Conservation (phyloP, 2,113 vertebrate species). For the Sisor rabdophorus region DNA sequence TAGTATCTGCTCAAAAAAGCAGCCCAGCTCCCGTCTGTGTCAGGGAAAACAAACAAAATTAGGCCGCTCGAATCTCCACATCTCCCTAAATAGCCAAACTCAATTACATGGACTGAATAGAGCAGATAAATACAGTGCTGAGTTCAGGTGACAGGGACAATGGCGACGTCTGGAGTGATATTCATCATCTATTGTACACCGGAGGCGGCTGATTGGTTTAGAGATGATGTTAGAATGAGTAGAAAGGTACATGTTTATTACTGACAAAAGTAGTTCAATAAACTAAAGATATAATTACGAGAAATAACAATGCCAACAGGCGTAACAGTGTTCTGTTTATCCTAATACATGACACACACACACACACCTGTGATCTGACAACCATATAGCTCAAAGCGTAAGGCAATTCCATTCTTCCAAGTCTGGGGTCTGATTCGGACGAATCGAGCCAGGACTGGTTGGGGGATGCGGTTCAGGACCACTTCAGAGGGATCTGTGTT, state of each 20-base stretch:
- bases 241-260: background rate
- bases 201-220: slow-evolving; percentile 1
- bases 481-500: slow-evolving; percentile 87
- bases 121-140: slow-evolving; percentile 44
- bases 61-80: slow-evolving; percentile 39
- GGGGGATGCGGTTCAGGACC: slow-evolving; percentile 88
- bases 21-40: slow-evolving; percentile 34
- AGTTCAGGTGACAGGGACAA: slow-evolving; percentile 41
- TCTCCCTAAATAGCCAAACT: slow-evolving; percentile 52
- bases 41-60: slow-evolving; percentile 47
- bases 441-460: slow-evolving; percentile 86
- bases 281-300: background rate
- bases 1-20: slow-evolving; percentile 40
- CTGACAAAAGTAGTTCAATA: background rate
- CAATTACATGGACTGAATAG: slow-evolving; percentile 40
- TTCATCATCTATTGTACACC: slow-evolving; percentile 27
- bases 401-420: slow-evolving; percentile 88
- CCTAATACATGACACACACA: background rate
- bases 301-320: background rate
- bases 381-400: slow-evolving; percentile 92
- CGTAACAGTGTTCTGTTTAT: background rate
- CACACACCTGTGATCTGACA: slow-evolving; percentile 88
- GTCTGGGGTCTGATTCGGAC: slow-evolving; percentile 87
- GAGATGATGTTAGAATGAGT: slow-evolving; percentile 45
- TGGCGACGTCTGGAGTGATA: slow-evolving; percentile 21